Evolutionary conservation across 2,888 invertebrate species (phyloP), one percentile per base, ranked within the genome.

Genomic region (Zaprionus lineosus): DNA sequence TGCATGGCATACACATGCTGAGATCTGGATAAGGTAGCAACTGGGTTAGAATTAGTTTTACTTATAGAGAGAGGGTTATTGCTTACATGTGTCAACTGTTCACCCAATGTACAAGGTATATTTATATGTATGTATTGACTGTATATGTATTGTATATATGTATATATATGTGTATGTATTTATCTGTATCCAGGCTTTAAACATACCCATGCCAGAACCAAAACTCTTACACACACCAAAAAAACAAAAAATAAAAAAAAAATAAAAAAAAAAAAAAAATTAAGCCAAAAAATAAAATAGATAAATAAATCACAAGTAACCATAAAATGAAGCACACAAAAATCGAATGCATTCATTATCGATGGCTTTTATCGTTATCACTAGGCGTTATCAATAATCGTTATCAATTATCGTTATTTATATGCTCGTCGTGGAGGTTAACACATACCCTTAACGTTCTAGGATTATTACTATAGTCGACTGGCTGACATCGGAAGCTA

Each of bases 401-500:
- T 41, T 36, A 39, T 47, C 19, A 44, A 8, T 48, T 61, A 41
- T 60, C 48, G 72, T 71, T 79, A 78, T 75, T 62, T 56, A 60
- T 66, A 67, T 34, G 50, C 56, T 57, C 70, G 57, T 44, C 51
- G 57, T 58, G 66, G n/a, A 75, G 76, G 84, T 88, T 87, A 87
- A 87, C 89, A 90, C 90, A 85, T 94, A 98, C 98, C 94, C 96
- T 94, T 91, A 97, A 91, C 88, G 97, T 96, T 92, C 94, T 94
- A 90, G 96, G 95, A 92, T 94, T 94, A 92, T 94, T 94, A 91
- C 96, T 95, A 93, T 97, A 96, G 93, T 98, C 97, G 91, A 98
- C 97, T 88, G 97, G 97, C 92, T 98, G 97, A 93, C 98, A 98
- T 91, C 95, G 94, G 92, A 95, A 94, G 92, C 94, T 97, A 94